phyloP scores from a whole-genome alignment of 2,113 vertebrate species.

The Planiliza haematocheilus region DNA sequence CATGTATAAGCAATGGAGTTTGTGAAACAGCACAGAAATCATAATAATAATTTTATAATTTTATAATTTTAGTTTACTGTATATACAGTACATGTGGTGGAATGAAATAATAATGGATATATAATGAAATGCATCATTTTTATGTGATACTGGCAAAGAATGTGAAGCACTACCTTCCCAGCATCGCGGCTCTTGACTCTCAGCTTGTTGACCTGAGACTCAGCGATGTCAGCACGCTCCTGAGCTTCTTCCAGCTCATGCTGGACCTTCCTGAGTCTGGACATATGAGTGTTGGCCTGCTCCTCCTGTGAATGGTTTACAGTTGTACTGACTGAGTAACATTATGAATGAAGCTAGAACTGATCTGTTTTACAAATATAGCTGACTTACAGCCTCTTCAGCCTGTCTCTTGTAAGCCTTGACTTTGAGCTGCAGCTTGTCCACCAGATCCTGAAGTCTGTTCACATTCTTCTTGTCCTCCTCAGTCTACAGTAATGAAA shows the following conservation, averaged over 20 bases:
- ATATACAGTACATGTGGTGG: neutral
- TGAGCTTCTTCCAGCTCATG: conserved; percentile 77
- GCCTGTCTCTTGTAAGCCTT: conserved; percentile 75
- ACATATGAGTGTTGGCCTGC: conserved; percentile 75
- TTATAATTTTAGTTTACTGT: too few species aligned
- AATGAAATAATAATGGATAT: neutral
- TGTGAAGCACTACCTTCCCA: conserved; percentile 64
- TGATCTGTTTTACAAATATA: neutral
- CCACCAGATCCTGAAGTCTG: conserved; percentile 74
- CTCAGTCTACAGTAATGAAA: conserved; percentile 53
- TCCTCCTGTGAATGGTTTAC: conserved; percentile 60
- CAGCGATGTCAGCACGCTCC: conserved; percentile 75
- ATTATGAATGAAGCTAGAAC: neutral
- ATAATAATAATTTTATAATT: too few species aligned
- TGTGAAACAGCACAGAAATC: too few species aligned
- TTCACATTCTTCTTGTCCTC: conserved; percentile 72
- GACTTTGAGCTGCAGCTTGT: conserved; percentile 77
- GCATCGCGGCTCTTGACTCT: conserved; percentile 72
- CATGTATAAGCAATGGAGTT: too few species aligned
- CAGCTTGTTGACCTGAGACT: conserved; percentile 77
- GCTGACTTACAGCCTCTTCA: conserved; percentile 69
- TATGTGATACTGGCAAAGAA: neutral
- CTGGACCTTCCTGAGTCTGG: conserved; percentile 71
- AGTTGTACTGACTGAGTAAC: neutral
- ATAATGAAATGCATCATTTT: neutral